Base-by-base conservation (phyloP, 2,113 vertebrate genomes). In the Ameiurus melas region DNA sequence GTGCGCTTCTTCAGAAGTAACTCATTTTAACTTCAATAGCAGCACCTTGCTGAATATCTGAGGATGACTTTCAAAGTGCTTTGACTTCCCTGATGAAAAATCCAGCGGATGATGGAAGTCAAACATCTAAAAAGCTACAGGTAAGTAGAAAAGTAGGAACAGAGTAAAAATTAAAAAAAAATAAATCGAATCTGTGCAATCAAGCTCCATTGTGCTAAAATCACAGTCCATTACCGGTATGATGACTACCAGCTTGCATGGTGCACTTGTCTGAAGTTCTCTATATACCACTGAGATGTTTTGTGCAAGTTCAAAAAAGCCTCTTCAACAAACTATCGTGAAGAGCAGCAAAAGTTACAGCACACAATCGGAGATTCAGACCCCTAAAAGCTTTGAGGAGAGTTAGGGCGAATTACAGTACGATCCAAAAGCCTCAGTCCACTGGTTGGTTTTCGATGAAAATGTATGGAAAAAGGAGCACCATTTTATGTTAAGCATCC, bases 331-430 rank as follows among this genome's bases (percentile, higher is more conserved):
- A 30, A 30, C 47, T 36, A 25, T 36, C 20, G 39, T 86, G 70
- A 89, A 55, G 30, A 30, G 43, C 71, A 82, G 83, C 19, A 60
- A 60, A 60, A 75, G 82, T 81, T 5, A 80, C 20, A 64, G 22
- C n/a, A 81, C 57, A 47, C 62, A 62, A 30, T 8, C 22, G 20
- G 47, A 39, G 53, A 7, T 81, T 85, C 47, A 79, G 51, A 47
- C 64, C 43, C 62, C 58, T 51, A 85, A 85, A 84, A 39, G 60
- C 77, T n/a, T 53, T 53, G 27, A 79, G 47, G 7, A 79, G 77
- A 79, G 13, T 79, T 47, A 12, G 20, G 39, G 36, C 47, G 39
- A 47, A 75, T 75, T 79, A n/a, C 14, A 79, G 47, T n/a, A 53
- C 10, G 47, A n/a, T 53, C 25, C 39, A 22, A 73, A 39, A 73